A percentile compares a stretch with the other conserved stretches of the same genome.
phyloP scores from a whole-genome alignment of 2,888 invertebrate species.

The Calliphora vomitoria region DNA sequence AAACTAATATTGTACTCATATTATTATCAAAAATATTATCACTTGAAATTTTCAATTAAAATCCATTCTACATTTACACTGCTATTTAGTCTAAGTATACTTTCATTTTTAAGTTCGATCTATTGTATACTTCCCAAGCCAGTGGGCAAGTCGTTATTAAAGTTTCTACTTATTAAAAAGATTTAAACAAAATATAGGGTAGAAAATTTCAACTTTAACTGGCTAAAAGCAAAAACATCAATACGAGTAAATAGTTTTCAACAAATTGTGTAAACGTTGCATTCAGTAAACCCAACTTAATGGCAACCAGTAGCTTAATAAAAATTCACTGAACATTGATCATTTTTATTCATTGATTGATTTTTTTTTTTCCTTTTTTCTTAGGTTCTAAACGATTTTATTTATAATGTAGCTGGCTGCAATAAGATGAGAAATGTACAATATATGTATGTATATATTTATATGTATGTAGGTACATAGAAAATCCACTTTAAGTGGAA shows the following conservation, averaged over 20 bases:
- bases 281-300: slow-evolving; percentile 37
- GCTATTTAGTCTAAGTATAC: too few relatives aligned
- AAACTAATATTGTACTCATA: too few relatives aligned
- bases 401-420: not conserved
- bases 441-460: too few relatives aligned
- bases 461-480: not conserved
- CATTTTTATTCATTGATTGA: slow-evolving; percentile 60
- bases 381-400: not conserved
- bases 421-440: not conserved
- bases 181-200: not conserved
- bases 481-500: slow-evolving; percentile 27
- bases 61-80: too few relatives aligned
- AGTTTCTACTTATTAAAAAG: slow-evolving; percentile 9
- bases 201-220: not conserved
- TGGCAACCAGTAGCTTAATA: slow-evolving; percentile 43
- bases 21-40: too few relatives aligned
- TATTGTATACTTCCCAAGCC: slow-evolving; percentile 21
- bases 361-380: slow-evolving; percentile 6
- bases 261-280: slow-evolving; percentile 31
- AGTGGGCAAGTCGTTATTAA: not conserved
- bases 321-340: slow-evolving; percentile 51
- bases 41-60: too few relatives aligned
- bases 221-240: not conserved
- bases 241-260: not conserved
- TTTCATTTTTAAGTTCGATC: not conserved